Evolutionary conservation across 2,888 invertebrate species (phyloP), one percentile per base, ranked within the genome.

Genomic region (Deroplatys truncata): DNA sequence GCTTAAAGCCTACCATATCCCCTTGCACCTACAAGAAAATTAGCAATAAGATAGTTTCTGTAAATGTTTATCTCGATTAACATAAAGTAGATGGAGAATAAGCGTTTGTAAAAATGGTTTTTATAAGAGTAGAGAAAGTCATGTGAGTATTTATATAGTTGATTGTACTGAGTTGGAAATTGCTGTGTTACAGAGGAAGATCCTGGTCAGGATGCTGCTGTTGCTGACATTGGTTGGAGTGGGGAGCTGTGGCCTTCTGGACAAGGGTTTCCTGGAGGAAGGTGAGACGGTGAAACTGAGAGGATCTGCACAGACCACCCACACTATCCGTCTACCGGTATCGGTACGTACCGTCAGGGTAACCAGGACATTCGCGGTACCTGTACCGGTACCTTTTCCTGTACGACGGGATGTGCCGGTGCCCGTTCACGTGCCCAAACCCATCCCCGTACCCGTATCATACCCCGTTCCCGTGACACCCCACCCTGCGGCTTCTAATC

Each of bases 401-500:
- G 92, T 92, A 88, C 91, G 91, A 72, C 87, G 88, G 8, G 90
- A 90, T 31, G 89, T 90, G 7, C 88, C 89, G n/a, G 92, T 92
- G 16, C 91, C 91, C 43, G 91, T 92, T 9, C 90, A 84, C 3
- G 85, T 89, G 20, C 89, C 89, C 28, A 83, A 89, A 83, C 56
- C 86, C 35, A 83, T 86, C 15, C 89, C 89, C 31, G 82, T 56
- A 15, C 84, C 84, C n/a, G 88, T 88, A 4, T 28, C 88, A 9
- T 94, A 93, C 91, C 92, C 93, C 25, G 93, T 93, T 83, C 92
- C 93, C 28, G 93, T 93, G 35, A 35, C 31, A n/a, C 29, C 29
- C 28, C 82, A 31, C 15, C 84, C 29, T 29, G 31, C 25, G 35
- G 16, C 31, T 0, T 31, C 29, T 25, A 72, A 72, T 20, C 56